Evolutionary conservation across 2,888 invertebrate genomes (phyloP), one percentile per base, ranked within the genome.

Genomic region (Hanleya hanleyi): DNA sequence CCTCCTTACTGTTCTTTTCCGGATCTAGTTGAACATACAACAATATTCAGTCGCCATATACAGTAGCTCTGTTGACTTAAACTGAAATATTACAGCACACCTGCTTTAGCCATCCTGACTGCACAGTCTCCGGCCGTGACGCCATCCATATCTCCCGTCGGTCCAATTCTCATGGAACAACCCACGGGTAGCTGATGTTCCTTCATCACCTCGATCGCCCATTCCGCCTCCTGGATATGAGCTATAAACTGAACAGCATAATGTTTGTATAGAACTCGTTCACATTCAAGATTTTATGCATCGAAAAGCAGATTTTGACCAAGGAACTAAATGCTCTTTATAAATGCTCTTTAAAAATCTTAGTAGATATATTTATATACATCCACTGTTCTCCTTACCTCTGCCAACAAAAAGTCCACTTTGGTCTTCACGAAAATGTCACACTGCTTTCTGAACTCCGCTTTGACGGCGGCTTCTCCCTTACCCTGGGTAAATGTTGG

Each of bases 171-270:
- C 69, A 75, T 49, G 5, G 75, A 72, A 38, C 68, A 68, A 5
- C 71, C 75, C 6, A 75, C 72, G 12, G 75, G 75, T 26, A 68
- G 15, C 4, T 51, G 26, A n/a, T 38, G 51, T 26, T 49, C 47
- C 37, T 75, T 75, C 71, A 75, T 67, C n/a, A 66, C 72, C 35
- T 71, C 69, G 26, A 75, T 72, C 12, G 71, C 71, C 67, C 51
- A 71, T 26, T 69, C 71, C 7, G 71, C 69, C 62, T 75, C 75
- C 26, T 41, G 37, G 0, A 72, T 50, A 36, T 71, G 35, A 1
- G 36, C 71, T 37, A 75, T 66, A 37, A 75, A 75, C 75, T 75
- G 67, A 26, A 68, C 51, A n/a, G n/a, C n/a, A n/a, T n/a, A n/a
- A n/a, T n/a, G n/a, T n/a, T n/a, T n/a, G n/a, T n/a, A n/a, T n/a